A percentile compares a stretch with the other conserved stretches of the same genome.
Conservation (phyloP, 2,888 invertebrate species). For the Synergus laeviventris region DNA sequence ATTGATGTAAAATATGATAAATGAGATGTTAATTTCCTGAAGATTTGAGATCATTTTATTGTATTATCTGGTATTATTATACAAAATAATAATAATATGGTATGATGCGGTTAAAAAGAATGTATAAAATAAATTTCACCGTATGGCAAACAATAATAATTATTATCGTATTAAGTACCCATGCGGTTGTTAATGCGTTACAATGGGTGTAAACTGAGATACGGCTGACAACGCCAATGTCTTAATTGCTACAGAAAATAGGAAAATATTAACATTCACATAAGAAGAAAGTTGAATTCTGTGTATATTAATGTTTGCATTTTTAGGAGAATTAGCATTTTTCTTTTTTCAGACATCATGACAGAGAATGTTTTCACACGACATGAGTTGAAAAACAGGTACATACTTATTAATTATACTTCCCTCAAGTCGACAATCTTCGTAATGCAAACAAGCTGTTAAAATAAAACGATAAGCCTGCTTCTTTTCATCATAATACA, state of each 20-base stretch:
- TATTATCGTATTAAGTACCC: too few species aligned
- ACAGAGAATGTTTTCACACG: background rate
- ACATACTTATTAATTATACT: background rate
- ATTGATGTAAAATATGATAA: too few species aligned
- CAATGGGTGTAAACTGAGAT: conserved; percentile 25
- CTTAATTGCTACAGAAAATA: background rate
- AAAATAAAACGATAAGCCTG: background rate
- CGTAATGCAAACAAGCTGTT: too few species aligned
- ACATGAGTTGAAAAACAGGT: background rate
- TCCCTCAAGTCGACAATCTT: background rate
- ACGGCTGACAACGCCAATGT: background rate
- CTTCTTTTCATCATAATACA: background rate
- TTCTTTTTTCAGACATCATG: background rate
- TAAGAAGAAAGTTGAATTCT: background rate
- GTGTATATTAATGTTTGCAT: too few species aligned
- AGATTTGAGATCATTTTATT: background rate
- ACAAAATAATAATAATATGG: background rate
- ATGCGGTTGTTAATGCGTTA: conserved; percentile 15
- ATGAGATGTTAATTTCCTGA: too few species aligned
- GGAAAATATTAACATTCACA: background rate
- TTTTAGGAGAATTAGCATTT: background rate
- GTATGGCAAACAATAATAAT: conserved; percentile 25
- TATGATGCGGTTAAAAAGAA: background rate
- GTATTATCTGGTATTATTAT: too few species aligned
- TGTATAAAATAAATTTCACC: conserved; percentile 17